Evolutionary conservation across 2,113 vertebrate genomes (phyloP), one percentile per base, ranked within the genome.

Genomic region (Oncorhynchus kisutch): DNA sequence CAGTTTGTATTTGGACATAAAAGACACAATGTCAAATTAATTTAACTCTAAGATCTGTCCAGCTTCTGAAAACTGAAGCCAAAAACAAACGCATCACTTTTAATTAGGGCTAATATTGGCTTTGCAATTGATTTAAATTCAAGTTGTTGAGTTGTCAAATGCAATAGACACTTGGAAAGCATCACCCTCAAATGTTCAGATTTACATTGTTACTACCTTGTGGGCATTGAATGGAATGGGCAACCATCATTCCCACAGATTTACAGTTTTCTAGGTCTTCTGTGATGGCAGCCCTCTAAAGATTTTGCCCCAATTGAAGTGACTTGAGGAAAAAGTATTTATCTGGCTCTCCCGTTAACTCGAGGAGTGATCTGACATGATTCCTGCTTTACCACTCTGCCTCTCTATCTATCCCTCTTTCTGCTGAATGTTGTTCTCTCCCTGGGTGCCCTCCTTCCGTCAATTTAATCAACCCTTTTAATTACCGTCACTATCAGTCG

Each of bases 401-500:
- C 31, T 20, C 66, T 8, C 39, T 45, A 45, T 45, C 39, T 3
- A 9, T 11, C 39, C 31, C 31, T 72, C 60, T 57, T 12, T 76
- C 71, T 78, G 72, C 65, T 60, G 67, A 81, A 70, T 69, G 68
- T 85, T 77, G 73, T 85, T 79, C 81, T 81, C 75, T 85, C 80
- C 51, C 76, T 75, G 64, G 70, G 78, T 79, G 85, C 85, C 82
- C 87, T 90, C 84, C 34, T 90, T 90, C 86, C 73, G 78, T 91
- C 91, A 90, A 74, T 90, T 85, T 89, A 88, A 91, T 90, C 83
- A 89, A 77, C 70, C 71, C 73, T 82, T 90, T 91, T 90, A 92
- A 92, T 91, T 90, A 91, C 83, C 70, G 73, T 80, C 67, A 68
- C 85, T 82, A 84, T 84, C 78, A 73, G 78, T 87, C 77, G 70